Evolutionary conservation across 2,888 invertebrate genomes (phyloP), one percentile per base, ranked within the genome.

Genomic region (Hemaris fuciformis): DNA sequence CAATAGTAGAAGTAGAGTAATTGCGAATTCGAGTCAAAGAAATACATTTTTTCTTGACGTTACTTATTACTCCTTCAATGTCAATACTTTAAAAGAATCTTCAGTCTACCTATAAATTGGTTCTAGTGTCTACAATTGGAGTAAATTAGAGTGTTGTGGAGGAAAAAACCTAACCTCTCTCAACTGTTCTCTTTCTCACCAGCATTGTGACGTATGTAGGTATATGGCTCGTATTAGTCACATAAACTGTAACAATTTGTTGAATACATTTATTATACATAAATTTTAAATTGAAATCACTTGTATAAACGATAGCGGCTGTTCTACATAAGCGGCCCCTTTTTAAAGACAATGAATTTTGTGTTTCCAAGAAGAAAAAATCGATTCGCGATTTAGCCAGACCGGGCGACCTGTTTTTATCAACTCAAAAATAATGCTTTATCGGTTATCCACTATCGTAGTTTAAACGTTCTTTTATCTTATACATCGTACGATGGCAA

Each of bases 371-470:
- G 38, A 41, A 57, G n/a, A 22, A 38, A 38, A n/a, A 23, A 22
- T 57, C 23, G 43, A 42, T 68, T 23, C 8, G 15, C 34, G 15
- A 22, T 4, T 46, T 59, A 65, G 59, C 62, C 63, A 62, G 63
- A 53, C 60, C 61, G 62, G 56, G 62, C 66, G 64, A 68, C 65
- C 71, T 64, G 27, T 57, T 67, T 66, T 62, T 70, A 77, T 73
- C 72, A 64, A 60, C 58, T 38, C 64, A 53, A 25, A 25, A 38
- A 74, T 38, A 69, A 72, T 69, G 75, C 66, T 69, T 59, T 76
- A 74, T 76, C 76, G 68, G 71, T 71, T 73, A 74, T 62, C 60
- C 60, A 63, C 67, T 78, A 79, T 79, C 78, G 62, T 72, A 74
- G 59, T 75, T 74, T 71, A 74, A 74, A 76, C 67, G 68, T 20